Base-by-base conservation (phyloP, 2,113 vertebrate species). In the Coptodon bakossiorum region DNA sequence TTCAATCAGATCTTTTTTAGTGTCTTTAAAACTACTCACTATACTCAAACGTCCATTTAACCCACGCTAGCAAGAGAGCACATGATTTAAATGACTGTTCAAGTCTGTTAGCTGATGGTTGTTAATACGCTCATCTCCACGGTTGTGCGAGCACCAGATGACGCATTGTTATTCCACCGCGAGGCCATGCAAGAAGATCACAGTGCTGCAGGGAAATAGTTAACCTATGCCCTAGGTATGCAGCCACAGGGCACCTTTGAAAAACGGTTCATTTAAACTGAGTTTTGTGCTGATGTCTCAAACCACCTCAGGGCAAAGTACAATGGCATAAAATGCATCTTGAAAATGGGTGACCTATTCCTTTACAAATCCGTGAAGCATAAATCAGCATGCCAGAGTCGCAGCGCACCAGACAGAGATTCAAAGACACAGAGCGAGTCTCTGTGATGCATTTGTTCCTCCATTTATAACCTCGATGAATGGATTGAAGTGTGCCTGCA, bases 151-250 rank as follows among this genome's bases (percentile, higher is more conserved):
- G 36, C 66, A 43, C 83, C 85, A 31, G 40, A 68, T 81, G 88
- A 87, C 50, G 53, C 88, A 91, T 61, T 89, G 88, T 91, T 91
- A 82, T 93, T 84, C 80, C 24, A 34, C 84, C 59, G 19, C 50
- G 36, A 43, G 80, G 59, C 83, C 83, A 56, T 79, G 68, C 76
- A 63, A 80, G 86, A 61, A 89, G 91, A 94, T 92, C 84, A 90
- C 19, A 83, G 80, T 4, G 86, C 88, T 91, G 89, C 91, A 73
- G 88, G 89, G 81, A 85, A 79, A 85, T 7, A 76, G 86, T 89
- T 86, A 85, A 80, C 84, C 87, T 88, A 36, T 85, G 89, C 81
- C 59, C 76, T 5, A 16, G 82, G 87, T 56, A 56, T 34, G 83
- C 86, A 86, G 87, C 90, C 79, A 80, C 53, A 10, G 76, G 86